Base-by-base conservation (phyloP, 2,888 invertebrate genomes). In the Toxonevra muliebris region DNA sequence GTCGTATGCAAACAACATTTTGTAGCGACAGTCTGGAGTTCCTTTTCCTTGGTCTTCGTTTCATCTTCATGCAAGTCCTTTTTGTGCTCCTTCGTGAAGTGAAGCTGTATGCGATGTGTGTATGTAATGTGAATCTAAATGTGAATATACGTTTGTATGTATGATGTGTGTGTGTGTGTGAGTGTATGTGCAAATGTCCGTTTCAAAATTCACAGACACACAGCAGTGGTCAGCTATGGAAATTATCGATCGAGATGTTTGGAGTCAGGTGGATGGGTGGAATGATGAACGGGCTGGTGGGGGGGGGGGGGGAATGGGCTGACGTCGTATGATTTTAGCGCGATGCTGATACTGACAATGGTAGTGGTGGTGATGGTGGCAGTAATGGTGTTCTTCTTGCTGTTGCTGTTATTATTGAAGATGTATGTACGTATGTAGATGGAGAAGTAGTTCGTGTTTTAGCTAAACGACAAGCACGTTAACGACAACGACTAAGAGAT, bases 201-300 rank as follows among this genome's bases (percentile, higher is more conserved):
- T 76, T 82, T 80, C 80, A 75, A 79, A 80, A 80, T 80, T 79
- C 79, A 79, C 79, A 81, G 81, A 81, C 79, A 78, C 77, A 81
- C 66, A 68, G 71, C 65, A 80, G 75, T 82, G 84, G 84, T 82
- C 84, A 83, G 78, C 81, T 81, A 82, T 84, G 82, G 82, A 82
- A 84, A 83, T 82, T 83, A 84, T 84, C 83, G 84, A 84, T 84
- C 83, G 83, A 82, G 78, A 78, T 79, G 81, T 82, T 81, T 77
- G 78, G 78, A 78, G 79, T 81, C 79, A 79, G 80, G 77, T 80
- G 81, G 79, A 80, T 76, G 79, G 79, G 76, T 76, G 75, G 76
- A 74, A 74, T 76, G 75, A 77, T 77, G 76, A 72, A 79, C 75
- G 72, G 77, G 74, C 74, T 73, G 76, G 69, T 52, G 45, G 61